Conservation (phyloP, 2,113 vertebrate genomes). For the Ctenodactylus gundi region DNA sequence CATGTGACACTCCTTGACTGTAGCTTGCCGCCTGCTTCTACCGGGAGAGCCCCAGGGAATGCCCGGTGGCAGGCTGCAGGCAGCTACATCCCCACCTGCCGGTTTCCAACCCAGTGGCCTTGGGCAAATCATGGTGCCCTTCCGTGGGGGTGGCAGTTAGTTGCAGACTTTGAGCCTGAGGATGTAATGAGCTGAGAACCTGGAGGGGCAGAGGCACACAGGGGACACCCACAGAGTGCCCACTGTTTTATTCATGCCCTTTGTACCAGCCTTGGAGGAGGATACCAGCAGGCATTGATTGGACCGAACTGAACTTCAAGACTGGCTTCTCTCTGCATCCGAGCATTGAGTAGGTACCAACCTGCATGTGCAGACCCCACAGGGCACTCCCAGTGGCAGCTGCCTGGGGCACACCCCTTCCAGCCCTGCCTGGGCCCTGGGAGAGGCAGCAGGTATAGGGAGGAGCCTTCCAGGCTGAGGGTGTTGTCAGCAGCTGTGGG, state of each 20-base stretch:
- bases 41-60: not conserved
- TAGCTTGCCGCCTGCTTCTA: not conserved
- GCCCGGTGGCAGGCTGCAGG: not conserved
- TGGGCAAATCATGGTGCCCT: not conserved
- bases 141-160: too few species aligned
- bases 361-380: not conserved
- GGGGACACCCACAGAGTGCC: too few species aligned
- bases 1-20: not conserved
- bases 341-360: not conserved
- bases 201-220: too few species aligned
- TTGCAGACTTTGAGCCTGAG: not conserved
- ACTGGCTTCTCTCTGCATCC: not conserved
- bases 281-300: not conserved
- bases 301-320: not conserved
- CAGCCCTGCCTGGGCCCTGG: not conserved
- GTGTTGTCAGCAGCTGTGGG: not conserved
- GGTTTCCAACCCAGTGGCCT: not conserved
- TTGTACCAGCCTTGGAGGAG: too few species aligned
- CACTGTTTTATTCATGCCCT: not conserved
- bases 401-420: too few species aligned
- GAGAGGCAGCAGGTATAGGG: not conserved
- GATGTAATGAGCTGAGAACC: not conserved
- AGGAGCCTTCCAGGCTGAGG: not conserved
- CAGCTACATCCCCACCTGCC: not conserved
- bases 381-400: not conserved